phyloP scores from a whole-genome alignment of 1,140 invertebrate species.

The Nasonia longicornis region DNA sequence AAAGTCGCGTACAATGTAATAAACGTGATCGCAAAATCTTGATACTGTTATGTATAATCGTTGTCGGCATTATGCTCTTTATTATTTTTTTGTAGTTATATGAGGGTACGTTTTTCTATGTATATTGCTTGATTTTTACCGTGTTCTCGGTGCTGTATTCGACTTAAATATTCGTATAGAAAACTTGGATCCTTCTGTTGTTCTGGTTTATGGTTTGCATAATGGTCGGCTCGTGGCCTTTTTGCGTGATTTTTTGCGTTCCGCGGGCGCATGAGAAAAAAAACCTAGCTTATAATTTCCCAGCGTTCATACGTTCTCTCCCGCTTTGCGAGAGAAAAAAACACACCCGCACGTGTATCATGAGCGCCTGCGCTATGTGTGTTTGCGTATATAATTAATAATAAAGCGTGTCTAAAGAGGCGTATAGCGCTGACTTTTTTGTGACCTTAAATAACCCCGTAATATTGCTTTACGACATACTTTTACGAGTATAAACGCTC shows the following conservation, averaged over 20 bases:
- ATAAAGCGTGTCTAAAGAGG: not conserved
- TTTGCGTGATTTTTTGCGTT: not conserved
- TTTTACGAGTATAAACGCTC: not conserved
- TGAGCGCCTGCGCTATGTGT: not conserved
- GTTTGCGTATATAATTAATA: slow-evolving; percentile 3
- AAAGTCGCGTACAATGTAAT: not conserved
- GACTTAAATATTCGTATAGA: not conserved
- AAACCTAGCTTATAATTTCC: not conserved
- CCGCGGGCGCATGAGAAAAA: not conserved
- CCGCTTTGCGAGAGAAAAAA: not conserved
- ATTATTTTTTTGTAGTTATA: not conserved
- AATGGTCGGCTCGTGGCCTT: not conserved
- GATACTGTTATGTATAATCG: slow-evolving; percentile 10
- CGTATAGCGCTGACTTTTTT: not conserved
- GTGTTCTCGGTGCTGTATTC: not conserved
- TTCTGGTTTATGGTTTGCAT: not conserved
- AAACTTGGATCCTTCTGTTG: not conserved
- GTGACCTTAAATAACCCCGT: slow-evolving; percentile 15
- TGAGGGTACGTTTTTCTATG: not conserved
- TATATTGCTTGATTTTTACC: slow-evolving; percentile 29
- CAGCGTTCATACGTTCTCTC: not conserved
- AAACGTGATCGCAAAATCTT: not conserved
- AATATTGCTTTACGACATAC: slow-evolving; percentile 43
- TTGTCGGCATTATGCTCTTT: slow-evolving; percentile 9
- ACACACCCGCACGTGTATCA: not conserved